These are phyloP conservation scores for Ptychobarbus kaznakovi DNA, from an alignment of 2,797 vertebrate genomes.

Conservation along the genomic window DNA sequence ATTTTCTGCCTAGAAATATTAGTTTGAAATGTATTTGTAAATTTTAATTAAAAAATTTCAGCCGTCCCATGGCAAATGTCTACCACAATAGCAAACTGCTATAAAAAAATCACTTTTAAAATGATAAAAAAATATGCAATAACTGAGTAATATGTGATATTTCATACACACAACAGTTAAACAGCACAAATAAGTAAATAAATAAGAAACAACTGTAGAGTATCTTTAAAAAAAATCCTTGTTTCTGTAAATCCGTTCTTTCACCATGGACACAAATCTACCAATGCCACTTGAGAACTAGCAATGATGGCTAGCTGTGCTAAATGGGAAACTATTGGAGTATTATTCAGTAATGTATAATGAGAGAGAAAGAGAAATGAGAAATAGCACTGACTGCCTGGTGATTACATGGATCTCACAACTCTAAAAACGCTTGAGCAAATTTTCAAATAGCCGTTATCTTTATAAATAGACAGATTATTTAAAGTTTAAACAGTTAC, in stretches of 20 bases:
- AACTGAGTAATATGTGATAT: too few species aligned
- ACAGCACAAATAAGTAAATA: too few species aligned
- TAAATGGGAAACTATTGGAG: too few species aligned
- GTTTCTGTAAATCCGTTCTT: background rate
- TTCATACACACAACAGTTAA: background rate
- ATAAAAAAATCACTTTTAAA: slow-evolving; percentile 7
- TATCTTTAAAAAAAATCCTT: background rate
- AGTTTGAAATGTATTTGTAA: background rate
- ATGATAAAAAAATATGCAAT: background rate
- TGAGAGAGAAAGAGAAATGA: too few species aligned
- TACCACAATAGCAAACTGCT: background rate
- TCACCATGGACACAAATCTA: background rate
- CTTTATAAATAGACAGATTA: too few species aligned
- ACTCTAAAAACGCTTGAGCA: too few species aligned
- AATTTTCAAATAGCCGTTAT: too few species aligned
- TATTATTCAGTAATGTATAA: too few species aligned
- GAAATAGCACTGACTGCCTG: too few species aligned
- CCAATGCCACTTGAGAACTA: background rate
- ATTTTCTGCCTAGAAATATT: background rate
- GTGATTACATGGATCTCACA: too few species aligned
- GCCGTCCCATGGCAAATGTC: background rate
- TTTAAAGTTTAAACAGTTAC: too few species aligned
- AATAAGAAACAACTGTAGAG: background rate
- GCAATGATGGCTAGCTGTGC: too few species aligned
- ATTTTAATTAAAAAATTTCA: background rate